Evolutionary conservation across 2,888 invertebrate species (phyloP), one percentile per base, ranked within the genome.

Genomic region (Pardosa pseudoannulata): DNA sequence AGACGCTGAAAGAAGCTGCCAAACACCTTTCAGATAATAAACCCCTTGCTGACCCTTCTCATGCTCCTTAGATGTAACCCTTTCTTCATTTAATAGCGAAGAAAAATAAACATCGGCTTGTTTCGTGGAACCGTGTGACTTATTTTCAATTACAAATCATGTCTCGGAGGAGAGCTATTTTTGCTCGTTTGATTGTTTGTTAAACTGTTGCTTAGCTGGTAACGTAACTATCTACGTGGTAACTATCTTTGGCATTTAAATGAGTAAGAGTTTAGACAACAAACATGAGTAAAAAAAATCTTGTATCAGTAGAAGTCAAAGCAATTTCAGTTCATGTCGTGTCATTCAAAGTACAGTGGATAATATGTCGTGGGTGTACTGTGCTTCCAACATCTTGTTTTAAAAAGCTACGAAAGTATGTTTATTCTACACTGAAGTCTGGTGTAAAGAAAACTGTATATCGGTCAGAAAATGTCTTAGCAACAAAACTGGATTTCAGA

Each of bases 61-160:
- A 56, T 56, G 56, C 56, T 23, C 56, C 16, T 6, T n/a, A 11
- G 41, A 46, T 2, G 16, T 46, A 46, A 46, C 41, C 23, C 56
- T 23, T 5, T 56, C 56, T 56, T 2, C 1, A 5, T 19, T 23
- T 23, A 6, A 56, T 56, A 16, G 16, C 16, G 56, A 19, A 46
- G 56, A 23, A 56, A 56, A 23, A 56, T 23, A 56, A 56, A 56
- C 56, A 56, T n/a, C 13, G 5, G 23, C 56, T 23, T 23, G 23
- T 23, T 56, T 46, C 6, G 2, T 23, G 5, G 19, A 56, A 2
- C 56, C 23, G 56, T 56, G 56, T 23, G 56, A 56, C 23, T 56
- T 56, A 56, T 56, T 56, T 56, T 56, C 56, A 56, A 56, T 56
- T 56, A 56, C 19, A 56, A 56, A 56, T 23, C 56, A 6, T 56